These are phyloP conservation scores for Echinops telfairi DNA, from an alignment of 2,113 vertebrate genomes.

Conservation along the genomic window DNA sequence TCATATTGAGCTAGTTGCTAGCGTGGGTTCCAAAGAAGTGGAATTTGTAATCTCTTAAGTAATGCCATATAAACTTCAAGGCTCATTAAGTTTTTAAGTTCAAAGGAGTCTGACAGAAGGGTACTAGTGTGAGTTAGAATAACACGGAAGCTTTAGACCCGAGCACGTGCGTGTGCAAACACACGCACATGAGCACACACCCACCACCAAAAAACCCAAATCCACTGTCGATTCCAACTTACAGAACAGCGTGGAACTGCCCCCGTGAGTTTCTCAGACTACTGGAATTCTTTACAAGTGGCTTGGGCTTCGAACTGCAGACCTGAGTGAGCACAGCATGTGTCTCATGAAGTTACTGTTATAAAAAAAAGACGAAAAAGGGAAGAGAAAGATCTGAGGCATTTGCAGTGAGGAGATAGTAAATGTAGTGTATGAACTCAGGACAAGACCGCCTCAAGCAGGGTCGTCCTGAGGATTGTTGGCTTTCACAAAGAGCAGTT, in stretches of 20 bases:
- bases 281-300: no score
- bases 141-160: background rate
- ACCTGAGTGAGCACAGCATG: background rate
- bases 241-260: no score
- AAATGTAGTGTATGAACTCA: background rate
- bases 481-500: background rate
- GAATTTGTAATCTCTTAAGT: background rate
- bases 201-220: no score
- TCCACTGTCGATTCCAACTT: no score
- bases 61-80: background rate
- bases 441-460: background rate
- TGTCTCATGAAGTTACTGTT: background rate
- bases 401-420: background rate
- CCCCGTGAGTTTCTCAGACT: no score
- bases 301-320: no score
- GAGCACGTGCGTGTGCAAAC: background rate
- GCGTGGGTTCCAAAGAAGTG: background rate
- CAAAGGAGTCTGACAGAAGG: background rate
- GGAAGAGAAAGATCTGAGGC: background rate
- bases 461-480: fast-evolving
- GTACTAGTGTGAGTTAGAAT: background rate
- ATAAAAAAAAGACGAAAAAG: background rate
- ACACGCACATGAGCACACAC: no score
- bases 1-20: no score
- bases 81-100: background rate